These are phyloP conservation scores for Phalloptychus januarius DNA, from an alignment of 2,797 vertebrate species.

Conservation along the genomic window DNA sequence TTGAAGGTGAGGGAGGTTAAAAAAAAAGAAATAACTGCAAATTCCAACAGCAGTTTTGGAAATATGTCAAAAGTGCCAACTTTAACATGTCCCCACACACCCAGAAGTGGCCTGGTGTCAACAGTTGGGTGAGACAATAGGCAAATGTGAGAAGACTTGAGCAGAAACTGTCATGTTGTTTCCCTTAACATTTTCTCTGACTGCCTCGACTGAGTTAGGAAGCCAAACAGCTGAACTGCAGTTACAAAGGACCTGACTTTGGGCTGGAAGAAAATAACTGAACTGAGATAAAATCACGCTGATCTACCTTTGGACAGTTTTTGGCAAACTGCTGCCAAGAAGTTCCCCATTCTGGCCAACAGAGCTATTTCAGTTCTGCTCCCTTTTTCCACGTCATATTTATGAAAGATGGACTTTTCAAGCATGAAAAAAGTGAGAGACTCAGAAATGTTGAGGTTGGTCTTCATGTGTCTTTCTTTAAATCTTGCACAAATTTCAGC, in stretches of 20 bases:
- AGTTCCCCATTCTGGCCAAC: not conserved
- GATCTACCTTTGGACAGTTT: not conserved
- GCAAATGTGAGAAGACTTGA: not conserved
- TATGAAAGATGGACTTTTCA: not conserved
- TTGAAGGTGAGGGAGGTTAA: not conserved
- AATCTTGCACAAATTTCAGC: conserved; percentile 19
- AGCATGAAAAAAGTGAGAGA: not conserved
- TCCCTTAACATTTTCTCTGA: not conserved
- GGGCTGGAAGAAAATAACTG: not conserved
- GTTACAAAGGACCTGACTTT: not conserved
- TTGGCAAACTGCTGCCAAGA: not conserved
- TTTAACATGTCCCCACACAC: not conserved
- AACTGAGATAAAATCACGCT: not conserved
- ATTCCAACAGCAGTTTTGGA: not conserved
- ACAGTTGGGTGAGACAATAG: not conserved
- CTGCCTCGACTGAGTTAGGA: not conserved
- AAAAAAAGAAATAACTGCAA: not conserved
- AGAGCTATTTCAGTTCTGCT: not conserved
- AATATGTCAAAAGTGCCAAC: not conserved
- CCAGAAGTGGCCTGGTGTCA: not conserved
- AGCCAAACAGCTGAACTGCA: not conserved
- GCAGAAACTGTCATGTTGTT: not conserved
- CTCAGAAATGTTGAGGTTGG: not conserved
- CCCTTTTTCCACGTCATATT: not conserved
- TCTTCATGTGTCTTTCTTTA: conserved; percentile 1